phyloP scores from a whole-genome alignment of 2,113 vertebrate species.

The Lanius collurio region DNA sequence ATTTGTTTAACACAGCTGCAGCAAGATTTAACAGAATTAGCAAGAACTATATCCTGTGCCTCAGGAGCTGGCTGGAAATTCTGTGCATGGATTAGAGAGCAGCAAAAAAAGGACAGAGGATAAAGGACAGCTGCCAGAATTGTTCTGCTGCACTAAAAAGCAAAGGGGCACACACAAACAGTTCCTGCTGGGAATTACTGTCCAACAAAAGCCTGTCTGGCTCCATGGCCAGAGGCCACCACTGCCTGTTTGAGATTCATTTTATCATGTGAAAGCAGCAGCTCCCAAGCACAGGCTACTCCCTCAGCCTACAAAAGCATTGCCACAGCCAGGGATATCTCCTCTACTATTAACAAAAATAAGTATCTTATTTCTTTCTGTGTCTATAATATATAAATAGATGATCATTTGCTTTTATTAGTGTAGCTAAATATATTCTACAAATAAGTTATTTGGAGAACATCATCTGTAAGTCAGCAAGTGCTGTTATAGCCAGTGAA shows the following conservation, averaged over 20 bases:
- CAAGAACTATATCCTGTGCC: not conserved
- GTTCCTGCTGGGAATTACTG: not conserved
- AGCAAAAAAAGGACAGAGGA: not conserved
- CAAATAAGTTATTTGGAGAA: not conserved
- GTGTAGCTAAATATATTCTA: slow-evolving; percentile 42
- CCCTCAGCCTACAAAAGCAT: not conserved
- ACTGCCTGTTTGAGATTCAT: not conserved
- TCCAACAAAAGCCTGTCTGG: not conserved
- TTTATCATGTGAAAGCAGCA: not conserved
- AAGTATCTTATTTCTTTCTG: not conserved
- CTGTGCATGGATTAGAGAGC: not conserved
- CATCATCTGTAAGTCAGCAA: not conserved
- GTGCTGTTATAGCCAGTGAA: not conserved
- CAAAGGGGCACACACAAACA: not conserved
- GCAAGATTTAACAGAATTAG: not conserved
- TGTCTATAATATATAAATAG: slow-evolving; percentile 29
- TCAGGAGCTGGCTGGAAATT: not conserved
- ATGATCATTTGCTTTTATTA: not conserved
- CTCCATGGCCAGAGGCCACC: not conserved
- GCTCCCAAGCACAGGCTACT: not conserved
- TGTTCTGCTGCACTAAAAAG: not conserved
- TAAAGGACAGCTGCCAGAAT: not conserved
- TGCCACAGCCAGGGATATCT: not conserved
- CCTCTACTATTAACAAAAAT: not conserved
- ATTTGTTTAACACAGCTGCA: not conserved